Evolutionary conservation across 2,797 vertebrate species (phyloP).

Genomic region (Gallinago solitaria): DNA sequence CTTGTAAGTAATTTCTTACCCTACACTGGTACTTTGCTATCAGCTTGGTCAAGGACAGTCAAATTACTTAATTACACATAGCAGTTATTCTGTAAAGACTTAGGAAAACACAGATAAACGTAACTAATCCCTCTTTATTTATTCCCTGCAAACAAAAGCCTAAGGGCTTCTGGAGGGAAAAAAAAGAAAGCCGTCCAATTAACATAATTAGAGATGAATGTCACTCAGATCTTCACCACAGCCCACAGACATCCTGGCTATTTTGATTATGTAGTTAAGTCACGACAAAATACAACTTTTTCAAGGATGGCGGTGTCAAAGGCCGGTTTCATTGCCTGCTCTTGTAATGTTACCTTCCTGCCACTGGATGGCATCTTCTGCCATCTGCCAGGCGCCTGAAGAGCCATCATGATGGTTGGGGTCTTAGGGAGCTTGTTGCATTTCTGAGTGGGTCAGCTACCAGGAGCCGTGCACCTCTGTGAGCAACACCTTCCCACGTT

Average conservation of each 20-base stretch:
- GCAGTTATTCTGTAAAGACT: conserved; percentile 53
- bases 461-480: neutral
- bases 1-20: conserved; percentile 20
- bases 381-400: neutral
- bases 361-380: conserved; percentile 18
- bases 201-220: conserved; percentile 44
- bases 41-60: conserved; percentile 38
- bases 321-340: neutral
- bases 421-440: neutral
- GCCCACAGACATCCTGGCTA: neutral
- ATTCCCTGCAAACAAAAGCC: conserved; percentile 59
- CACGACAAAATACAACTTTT: neutral
- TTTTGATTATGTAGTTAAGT: neutral
- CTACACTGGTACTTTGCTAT: conserved; percentile 43
- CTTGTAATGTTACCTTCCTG: neutral
- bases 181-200: neutral
- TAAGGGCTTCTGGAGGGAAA: neutral
- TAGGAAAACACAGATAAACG: conserved; percentile 61
- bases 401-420: neutral
- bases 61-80: conserved; percentile 59
- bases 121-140: conserved; percentile 71
- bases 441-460: neutral
- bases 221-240: neutral
- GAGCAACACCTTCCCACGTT: neutral
- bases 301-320: neutral